Base-by-base conservation (phyloP, 37 sponge, comb jelly and placozoan species). In the Sycon ciliatum region DNA sequence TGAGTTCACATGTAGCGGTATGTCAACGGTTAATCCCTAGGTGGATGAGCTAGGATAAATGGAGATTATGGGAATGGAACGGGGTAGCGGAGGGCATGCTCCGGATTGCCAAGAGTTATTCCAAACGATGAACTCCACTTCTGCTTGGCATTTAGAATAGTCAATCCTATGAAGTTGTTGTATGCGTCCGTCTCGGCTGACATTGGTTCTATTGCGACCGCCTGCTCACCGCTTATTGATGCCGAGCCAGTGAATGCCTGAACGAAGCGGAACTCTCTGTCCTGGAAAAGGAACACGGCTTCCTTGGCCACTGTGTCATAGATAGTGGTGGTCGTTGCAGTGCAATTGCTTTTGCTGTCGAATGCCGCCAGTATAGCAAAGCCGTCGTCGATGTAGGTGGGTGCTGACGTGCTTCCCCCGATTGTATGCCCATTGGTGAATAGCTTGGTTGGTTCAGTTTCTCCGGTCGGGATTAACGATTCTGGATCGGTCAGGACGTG, bases 141-240 rank as follows among this genome's bases (percentile, higher is more conserved):
- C 70, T 87, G 84, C 3, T 67, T 76, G 31, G 72, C 88, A 72
- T 80, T 87, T 18, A 87, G 58, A 2, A 71, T 71, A 29, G 39
- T 75, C 33, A 87, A 77, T 32, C 56, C 53, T 34, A 83, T 80
- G 29, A 80, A 79, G 35, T 87, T 87, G 37, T 87, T 87, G 77
- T 69, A 87, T n/a, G 70, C 73, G 61, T 87, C 88, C 1, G 84
- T 77, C 84, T 79, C 79, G 7, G 73, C 88, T 32, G 83, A 74
- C 88, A 87, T 87, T 52, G 88, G 88, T 46, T 83, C 88, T 2
- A 87, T 72, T 34, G 83, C 88, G 27, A 87, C 58, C 4, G 79
- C 79, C 16, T 79, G 54, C 55, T 77, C 83, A 34, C 64, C 65
- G 31, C 74, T 62, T 11, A 4, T 6, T 18, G 56, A 1, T 9